Base-by-base conservation (phyloP, 2,888 invertebrate genomes). In the Ectropis crepuscularia region DNA sequence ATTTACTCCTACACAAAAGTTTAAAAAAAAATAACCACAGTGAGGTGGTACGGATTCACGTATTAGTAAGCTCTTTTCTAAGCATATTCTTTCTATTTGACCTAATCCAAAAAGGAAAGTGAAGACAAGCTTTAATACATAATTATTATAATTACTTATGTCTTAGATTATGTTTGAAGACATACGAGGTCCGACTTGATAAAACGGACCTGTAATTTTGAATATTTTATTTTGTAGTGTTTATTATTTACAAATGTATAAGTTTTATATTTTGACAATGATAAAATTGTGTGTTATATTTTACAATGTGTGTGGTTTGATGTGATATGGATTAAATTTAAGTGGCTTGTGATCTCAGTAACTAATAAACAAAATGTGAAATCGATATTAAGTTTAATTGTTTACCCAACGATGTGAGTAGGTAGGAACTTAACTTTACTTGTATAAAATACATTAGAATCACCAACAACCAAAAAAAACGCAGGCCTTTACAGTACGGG, bases 281-380 rank as follows among this genome's bases (percentile, higher is more conserved):
- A 46, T 43, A 28, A 71, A 69, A 63, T 71, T 67, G 63, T 62
- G 62, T 64, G 71, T 65, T 63, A 69, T 73, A 69, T 67, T 57
- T 63, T 64, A 59, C 67, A 65, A 70, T 72, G 77, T 73, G 74
- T 77, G 74, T 78, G 72, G 72, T 80, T 82, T 76, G 74, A 73
- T 78, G 81, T 86, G 78, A 83, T 83, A 76, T 81, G 80, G 81
- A 77, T 85, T 85, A 85, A 83, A 82, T 84, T 84, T 81, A 87
- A 84, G 86, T 87, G 80, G 82, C 77, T 88, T 88, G 90, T 90
- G 92, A 92, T 91, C 92, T 91, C 92, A 90, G 79, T 86, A 77
- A 69, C 72, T 65, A 67, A 71, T 88, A 12, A 60, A 89, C 86
- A 88, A 86, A 86, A 80, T 80, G 79, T 83, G 70, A 85, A 88